Evolutionary conservation across 2,888 invertebrate species (phyloP).

Genomic region (Drosophila formosana): DNA sequence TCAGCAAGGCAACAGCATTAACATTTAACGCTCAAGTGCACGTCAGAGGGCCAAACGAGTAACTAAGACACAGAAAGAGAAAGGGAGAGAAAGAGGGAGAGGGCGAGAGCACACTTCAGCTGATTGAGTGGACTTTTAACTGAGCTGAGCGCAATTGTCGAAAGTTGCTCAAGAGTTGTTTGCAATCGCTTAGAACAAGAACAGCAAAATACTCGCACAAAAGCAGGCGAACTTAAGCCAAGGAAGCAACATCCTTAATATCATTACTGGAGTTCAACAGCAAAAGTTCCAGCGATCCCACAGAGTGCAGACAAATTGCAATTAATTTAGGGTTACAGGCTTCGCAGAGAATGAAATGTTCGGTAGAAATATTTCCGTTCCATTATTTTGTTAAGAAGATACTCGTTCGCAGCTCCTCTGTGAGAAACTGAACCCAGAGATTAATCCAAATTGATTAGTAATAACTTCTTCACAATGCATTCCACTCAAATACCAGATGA

Average conservation of each 20-base stretch:
- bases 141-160: conserved; percentile 38
- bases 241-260: conserved; percentile 9
- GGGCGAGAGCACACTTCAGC: conserved; percentile 40
- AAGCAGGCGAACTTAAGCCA: background rate
- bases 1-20: conserved; percentile 61
- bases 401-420: background rate
- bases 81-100: background rate
- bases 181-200: conserved; percentile 13
- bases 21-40: conserved; percentile 57
- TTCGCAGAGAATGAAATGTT: too few relatives aligned
- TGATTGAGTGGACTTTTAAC: conserved; percentile 71
- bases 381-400: background rate
- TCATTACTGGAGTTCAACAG: background rate
- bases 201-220: background rate
- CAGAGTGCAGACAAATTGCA: conserved; percentile 11
- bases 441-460: background rate
- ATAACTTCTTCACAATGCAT: conserved; percentile 1
- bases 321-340: background rate
- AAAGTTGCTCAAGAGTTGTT: conserved; percentile 33
- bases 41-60: conserved; percentile 15
- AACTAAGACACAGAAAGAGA: conserved; percentile 4
- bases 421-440: background rate
- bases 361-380: background rate
- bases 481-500: background rate
- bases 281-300: background rate